Base-by-base conservation (phyloP, 2,797 vertebrate species). In the Echeneis naucrates region DNA sequence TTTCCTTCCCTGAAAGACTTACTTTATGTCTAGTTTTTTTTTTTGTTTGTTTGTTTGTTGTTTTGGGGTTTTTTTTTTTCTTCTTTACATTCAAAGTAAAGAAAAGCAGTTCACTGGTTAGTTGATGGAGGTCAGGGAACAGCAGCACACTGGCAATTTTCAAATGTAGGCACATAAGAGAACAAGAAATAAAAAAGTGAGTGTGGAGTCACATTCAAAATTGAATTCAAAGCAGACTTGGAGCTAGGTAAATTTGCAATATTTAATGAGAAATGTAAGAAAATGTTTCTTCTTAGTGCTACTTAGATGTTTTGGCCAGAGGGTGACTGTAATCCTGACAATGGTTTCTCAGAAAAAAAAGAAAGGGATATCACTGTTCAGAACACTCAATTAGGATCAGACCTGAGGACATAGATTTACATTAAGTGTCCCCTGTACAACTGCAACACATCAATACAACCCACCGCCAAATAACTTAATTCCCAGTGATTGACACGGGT, bases 241-340 rank as follows among this genome's bases (percentile, higher is more conserved):
- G 67, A 86, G 83, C 74, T 55, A 82, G 75, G 38, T 53, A 81
- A 78, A 88, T 81, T 66, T 82, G 71, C 64, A 68, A 83, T 79
- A 75, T 76, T 86, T 86, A 86, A 85, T 86, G 75, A 89, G 69
- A 87, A 84, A 82, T 60, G 62, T 80, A 80, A 78, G 58, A 66
- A 84, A 80, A 37, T 75, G 57, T 77, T 85, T 86, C 82, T 73
- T 85, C 69, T 75, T 72, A 64, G 33, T 83, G 78, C 70, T 64
- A 74, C 87, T 87, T 75, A 78, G 70, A 87, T 90, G 72, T 89
- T 92, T 88, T 89, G 85, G 85, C 90, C 68, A 75, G 44, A 52
- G 88, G 91, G 79, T 76, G 38, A 57, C 44, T 84, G 73, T 88
- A 91, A 89, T 89, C 87, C 73, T 62, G 69, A 87, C 84, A 85